A percentile compares a stretch with the other conserved stretches of the same genome.
Evolutionary conservation across 2,888 invertebrate genomes (phyloP).

Genomic region (Oxytorus armatus): DNA sequence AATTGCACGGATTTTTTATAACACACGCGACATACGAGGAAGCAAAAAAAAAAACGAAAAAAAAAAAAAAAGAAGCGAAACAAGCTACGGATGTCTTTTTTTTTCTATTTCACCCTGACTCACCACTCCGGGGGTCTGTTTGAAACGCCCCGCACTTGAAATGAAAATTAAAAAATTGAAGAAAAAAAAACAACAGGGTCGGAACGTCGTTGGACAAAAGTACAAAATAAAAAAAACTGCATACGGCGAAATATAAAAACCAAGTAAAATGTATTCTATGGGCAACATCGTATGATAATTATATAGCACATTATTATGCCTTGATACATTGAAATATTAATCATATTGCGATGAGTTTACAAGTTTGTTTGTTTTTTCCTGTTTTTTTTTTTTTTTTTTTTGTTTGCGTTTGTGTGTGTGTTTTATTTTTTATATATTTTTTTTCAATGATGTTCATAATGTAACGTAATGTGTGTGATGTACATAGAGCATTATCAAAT

Average conservation of each 20-base stretch:
- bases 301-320: constrained; percentile 82
- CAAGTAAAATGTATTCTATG: constrained; percentile 84
- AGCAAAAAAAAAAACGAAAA: no score
- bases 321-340: constrained; percentile 83
- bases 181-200: constrained; percentile 2
- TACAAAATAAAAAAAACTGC: constrained; percentile 76
- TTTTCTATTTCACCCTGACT: no score
- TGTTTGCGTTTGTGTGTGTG: constrained; percentile 7
- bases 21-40: no score
- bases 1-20: no score
- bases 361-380: constrained; percentile 60
- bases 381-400: no score
- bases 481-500: constrained; percentile 80
- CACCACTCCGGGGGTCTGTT: not conserved
- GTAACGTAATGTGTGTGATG: constrained; percentile 73
- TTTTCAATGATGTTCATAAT: constrained; percentile 12
- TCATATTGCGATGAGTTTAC: constrained; percentile 78
- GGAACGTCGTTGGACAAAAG: constrained; percentile 42
- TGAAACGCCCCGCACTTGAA: no score
- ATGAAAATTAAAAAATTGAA: not conserved
- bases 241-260: constrained; percentile 82
- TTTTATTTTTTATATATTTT: constrained; percentile 18
- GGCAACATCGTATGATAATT: constrained; percentile 82
- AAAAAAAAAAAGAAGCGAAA: no score
- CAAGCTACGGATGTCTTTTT: constrained; percentile 6